Conservation (phyloP, 2,888 invertebrate species). For the Unio delphinus region DNA sequence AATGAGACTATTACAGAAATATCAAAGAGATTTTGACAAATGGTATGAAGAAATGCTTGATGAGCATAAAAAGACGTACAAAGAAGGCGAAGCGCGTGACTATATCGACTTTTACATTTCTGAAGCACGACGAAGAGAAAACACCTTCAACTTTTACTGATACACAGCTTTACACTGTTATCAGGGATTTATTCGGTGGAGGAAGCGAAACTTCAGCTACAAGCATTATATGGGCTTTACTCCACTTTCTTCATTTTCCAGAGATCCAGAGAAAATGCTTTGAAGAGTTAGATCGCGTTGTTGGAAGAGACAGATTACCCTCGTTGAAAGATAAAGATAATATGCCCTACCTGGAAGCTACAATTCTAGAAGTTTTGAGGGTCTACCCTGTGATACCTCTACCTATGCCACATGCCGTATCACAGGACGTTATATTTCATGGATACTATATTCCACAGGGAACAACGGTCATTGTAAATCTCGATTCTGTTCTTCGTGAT, state of each 20-base stretch:
- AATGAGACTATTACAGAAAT: slow-evolving; percentile 1
- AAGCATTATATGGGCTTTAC: slow-evolving; percentile 23
- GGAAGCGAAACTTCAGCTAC: slow-evolving; percentile 30
- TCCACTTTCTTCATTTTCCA: slow-evolving; percentile 14
- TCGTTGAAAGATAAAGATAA: slow-evolving; percentile 13
- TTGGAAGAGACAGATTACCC: slow-evolving; percentile 15
- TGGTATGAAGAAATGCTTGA: slow-evolving; percentile 6
- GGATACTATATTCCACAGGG: slow-evolving; percentile 53
- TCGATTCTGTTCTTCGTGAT: slow-evolving; percentile 29
- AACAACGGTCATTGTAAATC: slow-evolving; percentile 40
- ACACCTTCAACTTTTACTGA: background rate
- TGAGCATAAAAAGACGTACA: slow-evolving; percentile 22
- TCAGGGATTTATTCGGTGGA: slow-evolving; percentile 29
- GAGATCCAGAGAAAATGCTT: slow-evolving; percentile 4
- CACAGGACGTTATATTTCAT: slow-evolving; percentile 34
- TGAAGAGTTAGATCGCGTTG: slow-evolving; percentile 8
- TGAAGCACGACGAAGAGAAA: slow-evolving; percentile 12
- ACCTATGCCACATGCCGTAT: slow-evolving; percentile 52
- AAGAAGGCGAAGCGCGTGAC: slow-evolving; percentile 24
- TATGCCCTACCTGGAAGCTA: slow-evolving; percentile 26
- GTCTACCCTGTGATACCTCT: slow-evolving; percentile 67
- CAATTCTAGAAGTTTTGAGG: slow-evolving; percentile 61
- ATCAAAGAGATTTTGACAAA: background rate
- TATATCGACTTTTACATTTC: slow-evolving; percentile 26
- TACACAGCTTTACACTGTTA: slow-evolving; percentile 9